These are phyloP conservation scores for Dryobates pubescens DNA, from an alignment of 2,797 vertebrate species.

Conservation along the genomic window DNA sequence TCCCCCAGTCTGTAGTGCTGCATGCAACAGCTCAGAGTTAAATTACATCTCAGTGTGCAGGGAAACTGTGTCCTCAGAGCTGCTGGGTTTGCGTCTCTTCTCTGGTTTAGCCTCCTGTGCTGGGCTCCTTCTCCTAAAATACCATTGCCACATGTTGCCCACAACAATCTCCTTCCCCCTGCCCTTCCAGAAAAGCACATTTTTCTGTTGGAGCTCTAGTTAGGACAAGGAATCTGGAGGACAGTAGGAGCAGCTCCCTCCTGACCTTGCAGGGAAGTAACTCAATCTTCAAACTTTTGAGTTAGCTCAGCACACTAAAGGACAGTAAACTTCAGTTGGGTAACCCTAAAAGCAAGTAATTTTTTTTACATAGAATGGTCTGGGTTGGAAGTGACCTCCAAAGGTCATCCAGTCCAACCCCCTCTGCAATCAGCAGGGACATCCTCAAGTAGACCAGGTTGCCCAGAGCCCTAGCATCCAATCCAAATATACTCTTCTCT, in stretches of 20 bases:
- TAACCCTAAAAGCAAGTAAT: neutral
- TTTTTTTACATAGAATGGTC: neutral
- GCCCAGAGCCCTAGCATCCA: too few relatives aligned
- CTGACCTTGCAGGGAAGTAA: neutral
- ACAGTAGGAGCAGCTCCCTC: neutral
- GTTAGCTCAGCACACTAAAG: neutral
- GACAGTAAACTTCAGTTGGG: neutral
- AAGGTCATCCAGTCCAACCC: too few relatives aligned
- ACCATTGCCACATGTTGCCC: neutral
- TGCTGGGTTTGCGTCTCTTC: neutral
- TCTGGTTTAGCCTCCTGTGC: neutral
- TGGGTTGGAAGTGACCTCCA: too few relatives aligned
- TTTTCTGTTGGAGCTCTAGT: neutral
- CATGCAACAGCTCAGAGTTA: neutral
- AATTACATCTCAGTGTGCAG: rapidly evolving
- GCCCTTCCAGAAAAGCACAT: neutral
- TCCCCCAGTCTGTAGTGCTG: too few relatives aligned
- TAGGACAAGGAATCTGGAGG: neutral
- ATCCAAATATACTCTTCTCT: too few relatives aligned
- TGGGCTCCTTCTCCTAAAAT: neutral
- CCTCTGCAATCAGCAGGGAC: too few relatives aligned
- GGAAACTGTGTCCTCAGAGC: neutral
- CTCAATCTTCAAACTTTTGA: neutral
- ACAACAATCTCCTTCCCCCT: neutral
- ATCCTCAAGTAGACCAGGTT: too few relatives aligned